These are phyloP conservation scores for Camponotus floridanus DNA, from an alignment of 1,140 invertebrate genomes.

Conservation along the genomic window DNA sequence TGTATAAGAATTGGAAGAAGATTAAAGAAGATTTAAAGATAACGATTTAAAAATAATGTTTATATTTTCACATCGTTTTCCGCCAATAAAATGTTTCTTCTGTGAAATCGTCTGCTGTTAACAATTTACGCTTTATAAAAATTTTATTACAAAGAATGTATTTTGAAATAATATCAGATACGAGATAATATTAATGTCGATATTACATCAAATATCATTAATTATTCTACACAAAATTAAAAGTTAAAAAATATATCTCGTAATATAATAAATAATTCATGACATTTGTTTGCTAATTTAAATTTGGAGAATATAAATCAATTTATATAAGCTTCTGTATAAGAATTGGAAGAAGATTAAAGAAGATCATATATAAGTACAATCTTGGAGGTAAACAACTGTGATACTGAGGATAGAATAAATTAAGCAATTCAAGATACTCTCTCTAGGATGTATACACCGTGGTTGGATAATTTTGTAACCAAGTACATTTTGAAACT, in stretches of 20 bases:
- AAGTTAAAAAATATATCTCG: not conserved
- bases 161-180: too few species aligned
- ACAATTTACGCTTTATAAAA: not conserved
- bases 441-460: conserved; percentile 11
- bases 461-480: conserved; percentile 18
- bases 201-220: conserved; percentile 3
- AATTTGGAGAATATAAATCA: conserved; percentile 39
- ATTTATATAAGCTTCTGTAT: conserved; percentile 35
- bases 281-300: not conserved
- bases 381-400: conserved; percentile 47
- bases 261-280: not conserved
- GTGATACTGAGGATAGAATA: conserved; percentile 39
- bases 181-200: not conserved
- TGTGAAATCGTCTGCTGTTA: not conserved
- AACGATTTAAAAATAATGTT: too few species aligned
- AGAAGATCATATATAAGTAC: conserved; percentile 13
- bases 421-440: conserved; percentile 47
- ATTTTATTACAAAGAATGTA: not conserved
- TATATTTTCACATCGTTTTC: not conserved
- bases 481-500: conserved; percentile 52
- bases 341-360: conserved; percentile 17
- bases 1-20: too few species aligned
- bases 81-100: not conserved
- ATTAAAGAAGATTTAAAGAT: too few species aligned
- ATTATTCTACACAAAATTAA: not conserved